Evolutionary conservation across 2,888 invertebrate species (phyloP), one percentile per base, ranked within the genome.

Genomic region (Melanostoma scalare): DNA sequence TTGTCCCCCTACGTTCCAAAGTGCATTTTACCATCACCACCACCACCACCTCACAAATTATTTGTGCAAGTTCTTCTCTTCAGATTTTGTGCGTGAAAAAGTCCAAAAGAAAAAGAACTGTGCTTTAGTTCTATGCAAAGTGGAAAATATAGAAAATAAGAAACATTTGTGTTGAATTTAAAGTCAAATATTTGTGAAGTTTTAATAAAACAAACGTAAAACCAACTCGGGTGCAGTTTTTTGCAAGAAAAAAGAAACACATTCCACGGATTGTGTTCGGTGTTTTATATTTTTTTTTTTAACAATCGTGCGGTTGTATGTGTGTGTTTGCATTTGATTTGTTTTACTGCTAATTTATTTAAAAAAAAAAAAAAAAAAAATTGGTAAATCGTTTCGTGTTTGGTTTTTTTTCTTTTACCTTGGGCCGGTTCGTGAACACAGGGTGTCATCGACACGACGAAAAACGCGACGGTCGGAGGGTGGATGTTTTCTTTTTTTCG

Each of bases 1-100:
- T 60, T 52, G 60, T 67, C 67, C 75, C 74, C 55, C 71, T 56
- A 75, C 50, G 79, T 75, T 75, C 74, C 84, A 84, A 84, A 84
- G 84, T 84, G 84, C 84, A 84, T 79, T 69, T 84, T 76, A 46
- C 36, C n/a, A 38, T 44, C 63, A 61, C 68, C 69, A 63, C 68
- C 68, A 82, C 63, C 44, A 55, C 63, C 55, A 68, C 33, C 68
- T 55, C 55, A 60, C 42, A 50, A 50, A 46, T 10, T n/a, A 9
- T 65, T 20, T 68, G 46, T 58, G 56, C 69, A 48, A 69, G 36
- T 69, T 69, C 38, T 55, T 61, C 48, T 61, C 35, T 61, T 60
- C 9, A 44, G 52, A 67, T 77, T 74, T 82, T 78, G 61, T 81
- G 75, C 71, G 65, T 63, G 48, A 48, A 38, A 42, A 61, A 71